Evolutionary conservation across 2,113 vertebrate genomes (phyloP), one percentile per base, ranked within the genome.

Genomic region (Stegastes partitus): DNA sequence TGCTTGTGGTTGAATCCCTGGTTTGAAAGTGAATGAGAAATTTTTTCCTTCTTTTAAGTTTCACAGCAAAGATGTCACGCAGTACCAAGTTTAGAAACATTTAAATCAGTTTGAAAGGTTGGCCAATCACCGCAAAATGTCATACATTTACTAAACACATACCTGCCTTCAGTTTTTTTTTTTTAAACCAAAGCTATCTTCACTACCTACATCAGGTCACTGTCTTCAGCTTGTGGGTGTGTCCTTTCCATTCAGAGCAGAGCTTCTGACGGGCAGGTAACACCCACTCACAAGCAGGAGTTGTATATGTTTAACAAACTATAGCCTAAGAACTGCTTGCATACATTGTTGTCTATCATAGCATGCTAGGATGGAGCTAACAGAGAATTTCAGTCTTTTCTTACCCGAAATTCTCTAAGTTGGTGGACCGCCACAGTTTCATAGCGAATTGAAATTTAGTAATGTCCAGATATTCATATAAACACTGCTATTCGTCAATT

Each of bases 1-100:
- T 16, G 0, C 34, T 67, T 68, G 71, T 55, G 18, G 59, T 53
- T 50, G 28, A 74, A 59, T 67, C 54, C 21, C 39, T 45, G 44
- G 18, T 18, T 23, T 66, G 4, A 56, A 51, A 59, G 28, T 15
- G 39, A 31, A 42, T 16, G 16, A 70, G 16, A 39, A 37, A 45
- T 34, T 14, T 26, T 2, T n/a, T 18, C 23, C 16, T 34, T 2
- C 14, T 42, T 11, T 53, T 22, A 15, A 22, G 2, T 3, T 25
- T 15, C 11, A 19, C 12, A 22, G 23, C 51, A 42, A 23, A 79
- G 4, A 58, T 47, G 47, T 19, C 53, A 3, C 19, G 39, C 5
- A 63, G 50, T 15, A 55, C 18, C 26, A 22, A 15, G 4, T 11
- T 18, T 31, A 9, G 39, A 18, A 50, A 28, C 12, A 23, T 45